Evolutionary conservation across 2,888 invertebrate genomes (phyloP).

Genomic region (Apoda limacodes): DNA sequence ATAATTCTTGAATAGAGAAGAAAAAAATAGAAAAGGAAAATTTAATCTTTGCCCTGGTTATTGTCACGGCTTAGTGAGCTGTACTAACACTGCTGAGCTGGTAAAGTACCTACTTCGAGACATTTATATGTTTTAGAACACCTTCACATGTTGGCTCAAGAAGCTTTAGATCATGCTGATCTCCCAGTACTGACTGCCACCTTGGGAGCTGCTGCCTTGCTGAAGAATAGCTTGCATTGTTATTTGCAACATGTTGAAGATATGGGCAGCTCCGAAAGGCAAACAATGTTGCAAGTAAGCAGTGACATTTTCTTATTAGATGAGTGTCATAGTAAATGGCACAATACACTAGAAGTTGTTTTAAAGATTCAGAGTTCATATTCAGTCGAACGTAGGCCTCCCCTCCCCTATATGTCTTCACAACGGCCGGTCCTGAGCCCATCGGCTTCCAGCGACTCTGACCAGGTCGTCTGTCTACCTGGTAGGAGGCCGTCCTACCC

Average conservation of each 20-base stretch:
- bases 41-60: too few species aligned
- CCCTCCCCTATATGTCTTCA: too few species aligned
- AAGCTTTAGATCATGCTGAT: constrained; percentile 87
- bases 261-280: constrained; percentile 49
- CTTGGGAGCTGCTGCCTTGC: constrained; percentile 81
- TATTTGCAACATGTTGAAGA: constrained; percentile 74
- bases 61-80: not conserved
- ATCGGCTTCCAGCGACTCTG: too few species aligned
- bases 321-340: not conserved
- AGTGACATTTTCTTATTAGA: not conserved
- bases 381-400: too few species aligned
- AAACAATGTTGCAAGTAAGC: constrained; percentile 46
- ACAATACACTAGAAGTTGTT: too few species aligned
- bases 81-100: not conserved
- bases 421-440: too few species aligned
- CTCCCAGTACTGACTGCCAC: constrained; percentile 84
- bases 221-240: constrained; percentile 83
- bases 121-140: constrained; percentile 74
- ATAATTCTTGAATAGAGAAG: too few species aligned
- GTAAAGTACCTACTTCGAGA: too few species aligned
- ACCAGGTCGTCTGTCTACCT: too few species aligned
- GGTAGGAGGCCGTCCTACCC: too few species aligned
- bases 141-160: constrained; percentile 82
- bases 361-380: too few species aligned
- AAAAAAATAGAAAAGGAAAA: too few species aligned